These are phyloP conservation scores for Agriopis marginaria DNA, from an alignment of 2,888 invertebrate genomes.

Conservation along the genomic window DNA sequence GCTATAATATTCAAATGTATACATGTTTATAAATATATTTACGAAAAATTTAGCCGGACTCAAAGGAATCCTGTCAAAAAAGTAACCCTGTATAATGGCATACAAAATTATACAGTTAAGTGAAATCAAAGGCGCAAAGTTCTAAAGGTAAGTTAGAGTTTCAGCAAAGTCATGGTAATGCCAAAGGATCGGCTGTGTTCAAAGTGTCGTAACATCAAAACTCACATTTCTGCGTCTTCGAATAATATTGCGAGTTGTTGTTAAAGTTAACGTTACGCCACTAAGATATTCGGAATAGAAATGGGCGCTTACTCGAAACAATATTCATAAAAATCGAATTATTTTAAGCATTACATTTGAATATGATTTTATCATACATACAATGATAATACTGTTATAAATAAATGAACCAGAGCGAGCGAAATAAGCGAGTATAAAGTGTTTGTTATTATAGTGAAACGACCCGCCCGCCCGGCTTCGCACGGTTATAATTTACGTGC, in stretches of 20 bases:
- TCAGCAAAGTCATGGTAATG: slow-evolving; percentile 35
- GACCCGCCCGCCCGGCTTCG: too few species aligned
- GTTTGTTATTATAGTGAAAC: too few species aligned
- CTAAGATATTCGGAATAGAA: slow-evolving; percentile 22
- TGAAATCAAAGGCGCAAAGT: slow-evolving; percentile 18
- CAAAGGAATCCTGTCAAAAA: too few species aligned
- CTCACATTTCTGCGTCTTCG: slow-evolving; percentile 22
- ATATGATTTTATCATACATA: background rate
- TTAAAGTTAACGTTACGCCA: slow-evolving; percentile 8
- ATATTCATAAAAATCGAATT: slow-evolving; percentile 11
- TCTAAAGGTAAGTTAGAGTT: slow-evolving; percentile 14
- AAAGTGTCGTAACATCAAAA: slow-evolving; percentile 38
- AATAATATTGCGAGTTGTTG: slow-evolving; percentile 36
- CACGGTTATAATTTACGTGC: too few species aligned
- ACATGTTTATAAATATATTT: too few species aligned
- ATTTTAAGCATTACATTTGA: slow-evolving; percentile 8
- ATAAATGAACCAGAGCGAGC: background rate
- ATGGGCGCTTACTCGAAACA: slow-evolving; percentile 7
- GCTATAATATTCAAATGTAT: too few species aligned
- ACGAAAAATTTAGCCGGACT: too few species aligned
- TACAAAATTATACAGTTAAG: slow-evolving; percentile 12
- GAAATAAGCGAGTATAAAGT: too few species aligned
- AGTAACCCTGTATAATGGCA: background rate
- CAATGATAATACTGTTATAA: background rate
- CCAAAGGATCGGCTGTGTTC: slow-evolving; percentile 35